Evolutionary conservation across 2,888 invertebrate genomes (phyloP).

Genomic region (Trichogramma evanescens): DNA sequence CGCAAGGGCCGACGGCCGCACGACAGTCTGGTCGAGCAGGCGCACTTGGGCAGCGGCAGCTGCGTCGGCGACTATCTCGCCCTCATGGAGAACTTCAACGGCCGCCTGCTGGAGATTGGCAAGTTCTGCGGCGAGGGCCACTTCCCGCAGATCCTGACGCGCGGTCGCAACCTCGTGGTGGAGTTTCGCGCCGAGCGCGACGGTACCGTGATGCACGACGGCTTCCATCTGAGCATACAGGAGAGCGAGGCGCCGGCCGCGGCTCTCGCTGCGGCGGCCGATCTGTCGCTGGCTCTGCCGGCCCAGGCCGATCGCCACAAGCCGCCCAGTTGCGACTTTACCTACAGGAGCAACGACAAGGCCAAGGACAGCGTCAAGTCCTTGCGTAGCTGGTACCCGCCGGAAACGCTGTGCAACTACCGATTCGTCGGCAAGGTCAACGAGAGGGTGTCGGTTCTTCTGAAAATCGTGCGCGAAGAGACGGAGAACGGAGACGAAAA

Average conservation of each 20-base stretch:
- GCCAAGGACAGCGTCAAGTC: conserved; percentile 31
- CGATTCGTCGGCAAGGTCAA: conserved; percentile 31
- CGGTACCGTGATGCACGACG: conserved; percentile 39
- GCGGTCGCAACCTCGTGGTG: conserved; percentile 33
- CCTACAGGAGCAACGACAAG: conserved; percentile 31
- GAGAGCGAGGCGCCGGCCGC: conserved; percentile 23
- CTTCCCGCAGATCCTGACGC: conserved; percentile 34
- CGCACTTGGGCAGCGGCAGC: conserved; percentile 9
- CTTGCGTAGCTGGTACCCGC: conserved; percentile 35
- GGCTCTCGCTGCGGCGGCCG: conserved; percentile 1
- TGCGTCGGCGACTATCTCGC: conserved; percentile 37
- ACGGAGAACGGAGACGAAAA: neutral
- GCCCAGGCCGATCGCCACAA: conserved; percentile 8
- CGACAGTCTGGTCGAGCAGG: neutral
- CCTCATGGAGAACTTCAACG: conserved; percentile 33
- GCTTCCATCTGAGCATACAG: conserved; percentile 36
- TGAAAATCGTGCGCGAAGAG: conserved; percentile 33
- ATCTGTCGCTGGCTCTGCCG: neutral
- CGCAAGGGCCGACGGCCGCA: conserved; percentile 22
- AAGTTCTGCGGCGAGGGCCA: conserved; percentile 37
- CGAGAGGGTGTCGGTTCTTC: conserved; percentile 32
- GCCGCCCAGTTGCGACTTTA: conserved; percentile 31
- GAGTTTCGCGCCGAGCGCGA: conserved; percentile 36
- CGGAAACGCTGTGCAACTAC: conserved; percentile 35
- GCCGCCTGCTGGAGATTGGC: conserved; percentile 33